Evolutionary conservation across 2,797 vertebrate genomes (phyloP).

Genomic region (Delichon dasypus): DNA sequence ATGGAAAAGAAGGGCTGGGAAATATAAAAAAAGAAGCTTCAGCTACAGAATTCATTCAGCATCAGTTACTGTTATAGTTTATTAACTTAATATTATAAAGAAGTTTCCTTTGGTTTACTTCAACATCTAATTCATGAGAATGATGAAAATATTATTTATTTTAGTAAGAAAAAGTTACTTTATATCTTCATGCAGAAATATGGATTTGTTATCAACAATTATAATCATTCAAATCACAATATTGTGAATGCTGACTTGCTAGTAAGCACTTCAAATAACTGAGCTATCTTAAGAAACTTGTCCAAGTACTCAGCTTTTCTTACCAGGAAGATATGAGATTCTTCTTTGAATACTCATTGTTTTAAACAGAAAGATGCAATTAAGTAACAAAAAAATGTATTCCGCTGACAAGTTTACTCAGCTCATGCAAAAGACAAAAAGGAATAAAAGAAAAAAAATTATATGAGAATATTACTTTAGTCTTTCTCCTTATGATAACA

Average conservation of each 20-base stretch:
- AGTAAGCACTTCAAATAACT: neutral
- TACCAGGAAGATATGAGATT: neutral
- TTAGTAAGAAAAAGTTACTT: neutral
- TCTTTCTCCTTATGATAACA: neutral
- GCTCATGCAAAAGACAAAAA: neutral
- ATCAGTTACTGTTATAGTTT: neutral
- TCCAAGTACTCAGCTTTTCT: neutral
- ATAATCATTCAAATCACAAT: neutral
- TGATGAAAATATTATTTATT: neutral
- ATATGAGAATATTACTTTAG: neutral
- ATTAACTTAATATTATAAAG: neutral
- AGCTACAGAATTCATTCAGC: neutral
- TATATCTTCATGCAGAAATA: neutral
- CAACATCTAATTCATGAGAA: neutral
- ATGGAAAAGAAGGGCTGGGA: neutral
- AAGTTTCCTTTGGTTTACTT: neutral
- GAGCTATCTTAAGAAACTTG: neutral
- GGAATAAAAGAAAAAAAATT: neutral
- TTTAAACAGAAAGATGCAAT: neutral
- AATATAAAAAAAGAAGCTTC: neutral
- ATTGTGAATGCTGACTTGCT: neutral
- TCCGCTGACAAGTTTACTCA: neutral
- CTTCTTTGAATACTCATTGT: neutral
- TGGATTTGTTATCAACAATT: neutral
- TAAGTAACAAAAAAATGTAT: neutral